Conservation (phyloP, 2,888 invertebrate genomes). For the Beris chalybata region DNA sequence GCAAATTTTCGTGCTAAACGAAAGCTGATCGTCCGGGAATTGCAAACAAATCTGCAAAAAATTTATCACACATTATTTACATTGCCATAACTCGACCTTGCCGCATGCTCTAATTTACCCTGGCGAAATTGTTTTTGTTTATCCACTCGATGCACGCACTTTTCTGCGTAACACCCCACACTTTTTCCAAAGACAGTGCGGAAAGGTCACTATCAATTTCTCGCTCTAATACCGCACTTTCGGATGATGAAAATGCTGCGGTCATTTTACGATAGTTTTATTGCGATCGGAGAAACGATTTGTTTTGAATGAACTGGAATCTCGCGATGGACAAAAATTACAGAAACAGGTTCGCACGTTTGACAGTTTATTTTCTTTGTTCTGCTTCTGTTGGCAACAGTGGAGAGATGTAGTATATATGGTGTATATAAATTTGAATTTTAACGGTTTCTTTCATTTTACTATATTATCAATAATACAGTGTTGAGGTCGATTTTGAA, state of each 20-base stretch:
- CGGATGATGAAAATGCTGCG: conserved; percentile 51
- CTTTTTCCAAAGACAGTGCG: conserved; percentile 42
- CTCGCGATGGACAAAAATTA: too few species aligned
- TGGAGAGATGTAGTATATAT: not conserved
- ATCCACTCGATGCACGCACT: conserved; percentile 66
- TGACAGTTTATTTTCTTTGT: too few species aligned
- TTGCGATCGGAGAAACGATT: too few species aligned
- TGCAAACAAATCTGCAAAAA: conserved; percentile 79
- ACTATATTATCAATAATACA: too few species aligned
- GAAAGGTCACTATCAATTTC: conserved; percentile 42
- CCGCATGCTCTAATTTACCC: conserved; percentile 58
- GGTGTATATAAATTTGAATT: not conserved
- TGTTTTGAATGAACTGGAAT: too few species aligned
- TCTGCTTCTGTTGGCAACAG: not conserved
- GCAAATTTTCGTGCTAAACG: conserved; percentile 69
- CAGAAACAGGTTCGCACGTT: too few species aligned
- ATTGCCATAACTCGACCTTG: conserved; percentile 7
- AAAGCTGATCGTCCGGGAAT: conserved; percentile 82
- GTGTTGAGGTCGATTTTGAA: too few species aligned
- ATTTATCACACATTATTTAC: conserved; percentile 11
- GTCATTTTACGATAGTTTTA: conserved; percentile 37
- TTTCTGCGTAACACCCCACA: conserved; percentile 51
- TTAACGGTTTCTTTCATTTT: too few species aligned
- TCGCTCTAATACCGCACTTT: conserved; percentile 49
- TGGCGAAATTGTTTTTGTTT: conserved; percentile 63